phyloP scores from a whole-genome alignment of 2,888 invertebrate species.

The Artemia sinica region DNA sequence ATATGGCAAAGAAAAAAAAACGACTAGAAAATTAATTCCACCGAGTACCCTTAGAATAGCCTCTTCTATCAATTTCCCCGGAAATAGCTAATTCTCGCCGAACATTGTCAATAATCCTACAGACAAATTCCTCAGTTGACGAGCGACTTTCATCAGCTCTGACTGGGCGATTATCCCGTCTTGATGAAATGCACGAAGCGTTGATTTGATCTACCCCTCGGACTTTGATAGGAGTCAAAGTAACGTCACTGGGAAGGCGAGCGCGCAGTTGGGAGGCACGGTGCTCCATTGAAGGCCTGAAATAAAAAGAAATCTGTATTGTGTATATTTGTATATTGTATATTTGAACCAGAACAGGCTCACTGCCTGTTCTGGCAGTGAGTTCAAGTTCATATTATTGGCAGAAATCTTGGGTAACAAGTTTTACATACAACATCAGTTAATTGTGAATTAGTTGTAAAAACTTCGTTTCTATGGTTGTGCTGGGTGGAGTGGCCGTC shows the following conservation, averaged over 20 bases:
- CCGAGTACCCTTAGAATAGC: constrained; percentile 14
- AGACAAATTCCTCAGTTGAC: constrained; percentile 15
- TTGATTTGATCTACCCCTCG: too few relatives aligned
- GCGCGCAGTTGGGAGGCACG: background rate
- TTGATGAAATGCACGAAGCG: background rate
- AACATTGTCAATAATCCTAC: constrained; percentile 16
- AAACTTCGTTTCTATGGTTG: too few relatives aligned
- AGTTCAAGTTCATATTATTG: too few relatives aligned
- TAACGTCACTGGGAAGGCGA: constrained; percentile 4
- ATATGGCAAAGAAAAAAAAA: too few relatives aligned
- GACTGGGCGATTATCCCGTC: background rate
- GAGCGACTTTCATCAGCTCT: constrained; percentile 7
- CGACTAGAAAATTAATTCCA: background rate
- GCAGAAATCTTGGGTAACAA: too few relatives aligned
- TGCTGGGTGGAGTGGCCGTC: too few relatives aligned
- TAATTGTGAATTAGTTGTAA: too few relatives aligned
- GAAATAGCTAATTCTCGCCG: constrained; percentile 11
- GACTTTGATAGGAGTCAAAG: background rate
- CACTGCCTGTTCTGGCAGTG: too few relatives aligned
- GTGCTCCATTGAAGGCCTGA: background rate
- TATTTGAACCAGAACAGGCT: too few relatives aligned
- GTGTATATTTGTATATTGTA: too few relatives aligned
- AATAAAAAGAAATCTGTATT: background rate
- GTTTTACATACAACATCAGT: too few relatives aligned
- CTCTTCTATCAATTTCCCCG: constrained; percentile 16